phyloP scores from a whole-genome alignment of 2,797 vertebrate species.

The Acrocephalus scirpaceus region DNA sequence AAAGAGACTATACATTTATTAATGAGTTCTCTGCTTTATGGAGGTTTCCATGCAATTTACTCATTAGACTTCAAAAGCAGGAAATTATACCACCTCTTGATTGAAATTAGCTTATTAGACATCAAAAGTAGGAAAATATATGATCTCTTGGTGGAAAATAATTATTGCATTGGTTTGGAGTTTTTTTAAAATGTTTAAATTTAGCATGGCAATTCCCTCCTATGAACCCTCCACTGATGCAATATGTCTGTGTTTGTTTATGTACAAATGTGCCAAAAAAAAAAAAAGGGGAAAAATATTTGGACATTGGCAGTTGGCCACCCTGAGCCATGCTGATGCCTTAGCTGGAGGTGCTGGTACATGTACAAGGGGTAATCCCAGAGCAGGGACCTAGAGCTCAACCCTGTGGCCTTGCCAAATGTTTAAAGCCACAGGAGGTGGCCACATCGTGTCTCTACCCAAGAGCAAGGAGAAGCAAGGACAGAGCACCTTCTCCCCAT shows the following conservation, averaged over 20 bases:
- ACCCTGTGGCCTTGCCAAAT: accelerated
- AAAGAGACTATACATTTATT: slow-evolving; percentile 69
- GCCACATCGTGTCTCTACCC: accelerated
- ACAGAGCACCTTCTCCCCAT: background rate
- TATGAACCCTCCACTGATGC: background rate
- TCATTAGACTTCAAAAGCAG: slow-evolving; percentile 56
- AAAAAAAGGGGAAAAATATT: background rate
- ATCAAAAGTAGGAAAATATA: slow-evolving; percentile 26
- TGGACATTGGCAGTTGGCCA: background rate
- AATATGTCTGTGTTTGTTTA: background rate
- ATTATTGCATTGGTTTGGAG: background rate
- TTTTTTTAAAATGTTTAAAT: background rate
- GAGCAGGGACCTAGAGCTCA: background rate
- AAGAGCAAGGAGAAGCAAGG: background rate
- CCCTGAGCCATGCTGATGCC: background rate
- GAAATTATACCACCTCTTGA: slow-evolving; percentile 1
- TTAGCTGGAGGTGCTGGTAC: background rate
- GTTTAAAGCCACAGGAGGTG: background rate
- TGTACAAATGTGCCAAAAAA: background rate
- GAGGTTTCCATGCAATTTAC: slow-evolving; percentile 60
- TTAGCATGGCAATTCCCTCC: background rate
- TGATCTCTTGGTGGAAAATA: background rate
- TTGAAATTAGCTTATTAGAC: slow-evolving; percentile 26
- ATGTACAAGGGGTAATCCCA: background rate
- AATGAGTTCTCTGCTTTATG: slow-evolving; percentile 54